Base-by-base conservation (phyloP, 2,113 vertebrate genomes). In the Cyprinodon variegatus region DNA sequence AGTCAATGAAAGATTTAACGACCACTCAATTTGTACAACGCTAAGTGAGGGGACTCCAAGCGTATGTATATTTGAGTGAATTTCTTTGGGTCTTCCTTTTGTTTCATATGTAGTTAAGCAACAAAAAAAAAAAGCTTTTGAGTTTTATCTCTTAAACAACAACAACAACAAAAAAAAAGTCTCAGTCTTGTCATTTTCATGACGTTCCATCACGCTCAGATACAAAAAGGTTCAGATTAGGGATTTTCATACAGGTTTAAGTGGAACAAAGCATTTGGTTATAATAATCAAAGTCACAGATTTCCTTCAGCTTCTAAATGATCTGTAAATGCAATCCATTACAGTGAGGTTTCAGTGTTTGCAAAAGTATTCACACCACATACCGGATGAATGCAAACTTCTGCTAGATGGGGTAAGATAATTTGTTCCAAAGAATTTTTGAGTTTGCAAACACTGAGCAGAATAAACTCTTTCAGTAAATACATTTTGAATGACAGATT, bases 1-100 rank as follows among this genome's bases (percentile, higher is more conserved):
- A 45, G 85, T 79, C 59, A 60, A 92, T 93, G 74, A 93, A 94
- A 90, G 46, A 92, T 94, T 91, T 71, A 93, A 69, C 48, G 29
- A 63, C 79, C 74, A 78, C 79, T 92, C 76, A 81, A 77, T 84
- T 88, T 83, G 77, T 79, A 86, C 85, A 88, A 84, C 39, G 13
- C 57, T 39, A 53, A 80, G 70, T 65, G 81, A 66, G 71, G 79
- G 73, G 82, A 72, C 66, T 37, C 77, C 62, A 78, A 60, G 68
- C 50, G 22, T 39, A 76, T 75, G 68, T 69, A 70, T 77, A 61
- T 82, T 64, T 86, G 59, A 61, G 45, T 68, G n/a, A 65, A 38
- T 39, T 6, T 65, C 41, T 76, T 73, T 74, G 45, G 22, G 41
- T 38, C 50, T 38, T 68, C 13, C 17, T 76, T 72, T 57, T 57